phyloP scores from a whole-genome alignment of 2,113 vertebrate species.

The Pygoscelis antarcticus region DNA sequence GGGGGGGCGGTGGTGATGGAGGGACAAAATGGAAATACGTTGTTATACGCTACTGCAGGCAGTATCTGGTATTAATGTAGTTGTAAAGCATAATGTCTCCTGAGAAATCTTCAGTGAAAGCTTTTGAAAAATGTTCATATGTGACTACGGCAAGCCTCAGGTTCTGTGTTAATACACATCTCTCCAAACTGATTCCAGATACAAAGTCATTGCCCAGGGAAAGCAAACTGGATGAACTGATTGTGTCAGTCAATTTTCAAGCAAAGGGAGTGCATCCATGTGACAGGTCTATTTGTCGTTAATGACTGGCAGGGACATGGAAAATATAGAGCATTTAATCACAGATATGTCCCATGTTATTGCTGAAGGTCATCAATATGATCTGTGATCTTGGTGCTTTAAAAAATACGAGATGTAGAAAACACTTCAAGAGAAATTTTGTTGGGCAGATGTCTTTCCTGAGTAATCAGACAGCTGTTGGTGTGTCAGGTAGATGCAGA shows the following conservation, averaged over 20 bases:
- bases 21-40: neutral
- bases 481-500: neutral
- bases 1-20: fast-evolving
- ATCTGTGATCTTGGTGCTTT: neutral
- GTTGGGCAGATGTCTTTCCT: neutral
- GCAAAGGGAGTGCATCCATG: fast-evolving
- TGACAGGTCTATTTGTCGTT: neutral
- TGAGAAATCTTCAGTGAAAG: neutral
- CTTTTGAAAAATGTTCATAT: neutral
- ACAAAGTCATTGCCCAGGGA: neutral
- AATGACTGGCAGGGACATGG: too few relatives aligned
- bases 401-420: neutral
- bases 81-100: neutral
- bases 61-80: neutral
- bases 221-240: neutral
- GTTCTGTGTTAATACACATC: neutral
- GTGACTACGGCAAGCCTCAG: neutral
- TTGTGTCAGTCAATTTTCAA: neutral
- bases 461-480: neutral
- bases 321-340: neutral
- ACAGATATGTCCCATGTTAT: neutral
- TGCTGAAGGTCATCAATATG: neutral
- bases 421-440: neutral
- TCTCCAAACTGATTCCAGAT: neutral
- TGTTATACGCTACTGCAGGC: neutral